Base-by-base conservation (phyloP, 2,888 invertebrate genomes). In the Nymphalis urticae region DNA sequence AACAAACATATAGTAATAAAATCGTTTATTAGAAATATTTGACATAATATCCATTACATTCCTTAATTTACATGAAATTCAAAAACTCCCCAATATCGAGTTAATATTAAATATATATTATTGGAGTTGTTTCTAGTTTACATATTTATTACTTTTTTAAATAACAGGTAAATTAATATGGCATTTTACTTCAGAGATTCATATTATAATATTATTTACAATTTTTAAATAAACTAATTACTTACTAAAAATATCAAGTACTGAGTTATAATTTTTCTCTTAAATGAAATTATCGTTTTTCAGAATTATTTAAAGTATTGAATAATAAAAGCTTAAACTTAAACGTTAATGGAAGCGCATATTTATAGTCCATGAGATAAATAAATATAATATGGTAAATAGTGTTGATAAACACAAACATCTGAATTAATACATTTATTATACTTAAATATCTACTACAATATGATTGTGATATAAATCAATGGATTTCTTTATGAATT, bases 151-250 rank as follows among this genome's bases (percentile, higher is more conserved):
- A 66, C 19, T 65, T 60, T 68, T 62, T 70, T 63, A 65, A 64
- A 58, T 70, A 68, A 68, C 64, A 67, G 70, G 85, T 80, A 83
- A 82, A 80, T 81, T 92, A 92, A 92, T 92, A 92, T 92, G 92
- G 92, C 92, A 90, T 88, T 89, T 83, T 82, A 36, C 6, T 19
- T 58, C 42, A 58, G 58, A 73, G 79, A 78, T 80, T 60, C 70
- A 74, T 79, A 74, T 68, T 76, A 73, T 75, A 76, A 76, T 81
- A 80, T 6, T 32, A 32, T 79, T 77, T 80, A 80, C 78, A 79
- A 71, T 83, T 82, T 85, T 84, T 84, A 85, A 80, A 79, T 71
- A 74, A 79, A 75, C 36, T 58, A 58, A 27, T 58, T 19, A 75
- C 64, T 61, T 47, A 58, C 21, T 56, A 32, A 70, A 62, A 36